These are phyloP conservation scores for Tipula vernalis DNA, from an alignment of 2,888 invertebrate genomes.

Conservation along the genomic window DNA sequence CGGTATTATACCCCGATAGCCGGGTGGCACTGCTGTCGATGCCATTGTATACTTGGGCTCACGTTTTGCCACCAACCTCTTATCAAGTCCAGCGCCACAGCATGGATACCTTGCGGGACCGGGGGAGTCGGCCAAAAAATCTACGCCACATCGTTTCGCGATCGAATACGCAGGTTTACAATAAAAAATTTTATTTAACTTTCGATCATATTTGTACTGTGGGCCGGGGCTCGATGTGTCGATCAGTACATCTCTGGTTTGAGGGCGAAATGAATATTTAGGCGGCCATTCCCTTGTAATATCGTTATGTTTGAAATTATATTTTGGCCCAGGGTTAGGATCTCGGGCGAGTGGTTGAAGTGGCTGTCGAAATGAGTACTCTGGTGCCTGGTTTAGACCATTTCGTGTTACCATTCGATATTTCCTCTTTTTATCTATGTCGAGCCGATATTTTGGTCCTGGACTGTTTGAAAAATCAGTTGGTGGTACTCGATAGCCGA, in stretches of 20 bases:
- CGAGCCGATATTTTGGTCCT: constrained; percentile 21
- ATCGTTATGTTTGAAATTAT: constrained; percentile 21
- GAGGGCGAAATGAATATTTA: constrained; percentile 26
- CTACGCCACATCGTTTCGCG: constrained; percentile 21
- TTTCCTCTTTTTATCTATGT: constrained; percentile 21
- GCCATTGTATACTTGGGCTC: constrained; percentile 26
- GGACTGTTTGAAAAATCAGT: constrained; percentile 22
- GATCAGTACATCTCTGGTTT: not conserved
- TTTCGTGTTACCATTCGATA: constrained; percentile 25
- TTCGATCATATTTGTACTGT: not conserved
- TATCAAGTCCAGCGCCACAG: constrained; percentile 19
- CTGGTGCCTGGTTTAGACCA: constrained; percentile 26
- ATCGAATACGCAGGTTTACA: constrained; percentile 18
- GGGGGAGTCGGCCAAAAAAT: constrained; percentile 23
- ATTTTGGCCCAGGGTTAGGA: constrained; percentile 28
- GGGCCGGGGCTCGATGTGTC: not conserved
- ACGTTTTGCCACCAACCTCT: constrained; percentile 20
- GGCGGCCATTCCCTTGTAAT: constrained; percentile 23
- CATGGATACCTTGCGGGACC: constrained; percentile 29
- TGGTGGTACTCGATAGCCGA: constrained; percentile 23
- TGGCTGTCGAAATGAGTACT: constrained; percentile 40
- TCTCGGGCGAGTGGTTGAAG: constrained; percentile 11
- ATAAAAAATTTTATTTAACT: not conserved
- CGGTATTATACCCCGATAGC: constrained; percentile 21
- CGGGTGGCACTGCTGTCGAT: constrained; percentile 9